Evolutionary conservation across 2,888 invertebrate genomes (phyloP).

Genomic region (Euproctis similis): DNA sequence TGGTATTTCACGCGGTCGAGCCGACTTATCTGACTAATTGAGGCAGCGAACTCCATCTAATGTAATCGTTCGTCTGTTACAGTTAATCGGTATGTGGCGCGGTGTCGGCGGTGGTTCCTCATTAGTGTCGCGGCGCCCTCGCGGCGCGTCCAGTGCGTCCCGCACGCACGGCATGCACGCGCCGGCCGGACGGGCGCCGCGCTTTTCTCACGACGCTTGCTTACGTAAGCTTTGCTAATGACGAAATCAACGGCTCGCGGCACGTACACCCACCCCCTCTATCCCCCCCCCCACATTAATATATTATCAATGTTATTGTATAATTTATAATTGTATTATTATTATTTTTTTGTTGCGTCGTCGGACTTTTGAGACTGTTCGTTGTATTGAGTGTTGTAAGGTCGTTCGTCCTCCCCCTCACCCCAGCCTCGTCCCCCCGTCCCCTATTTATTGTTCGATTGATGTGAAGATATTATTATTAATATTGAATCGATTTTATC

Average conservation of each 20-base stretch:
- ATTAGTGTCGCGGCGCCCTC: conserved; percentile 80
- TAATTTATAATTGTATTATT: conserved; percentile 21
- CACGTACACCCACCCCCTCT: conserved; percentile 43
- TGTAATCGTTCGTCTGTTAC: conserved; percentile 5
- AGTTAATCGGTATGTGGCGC: conserved; percentile 17
- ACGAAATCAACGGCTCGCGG: conserved; percentile 54
- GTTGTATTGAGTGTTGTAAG: conserved; percentile 65
- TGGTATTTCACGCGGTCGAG: too few species aligned
- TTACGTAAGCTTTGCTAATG: conserved; percentile 69
- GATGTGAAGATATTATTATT: conserved; percentile 36
- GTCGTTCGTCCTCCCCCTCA: conserved; percentile 58
- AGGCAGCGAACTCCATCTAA: too few species aligned
- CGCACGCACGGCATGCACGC: conserved; percentile 68
- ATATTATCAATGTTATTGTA: conserved; percentile 36
- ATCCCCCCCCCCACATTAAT: too few species aligned
- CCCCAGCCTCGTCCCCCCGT: too few species aligned
- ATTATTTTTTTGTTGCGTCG: conserved; percentile 65
- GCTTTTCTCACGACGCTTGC: conserved; percentile 68
- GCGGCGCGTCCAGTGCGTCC: conserved; percentile 85
- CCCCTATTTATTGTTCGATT: conserved; percentile 59
- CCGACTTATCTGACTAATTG: too few species aligned
- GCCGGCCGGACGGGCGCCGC: conserved; percentile 18
- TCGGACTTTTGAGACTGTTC: conserved; percentile 71
- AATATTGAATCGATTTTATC: conserved; percentile 31
- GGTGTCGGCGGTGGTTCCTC: conserved; percentile 17